A percentile compares a stretch with the other conserved stretches of the same genome.
Conservation (phyloP, 2,888 invertebrate species). For the Allygus modestus region DNA sequence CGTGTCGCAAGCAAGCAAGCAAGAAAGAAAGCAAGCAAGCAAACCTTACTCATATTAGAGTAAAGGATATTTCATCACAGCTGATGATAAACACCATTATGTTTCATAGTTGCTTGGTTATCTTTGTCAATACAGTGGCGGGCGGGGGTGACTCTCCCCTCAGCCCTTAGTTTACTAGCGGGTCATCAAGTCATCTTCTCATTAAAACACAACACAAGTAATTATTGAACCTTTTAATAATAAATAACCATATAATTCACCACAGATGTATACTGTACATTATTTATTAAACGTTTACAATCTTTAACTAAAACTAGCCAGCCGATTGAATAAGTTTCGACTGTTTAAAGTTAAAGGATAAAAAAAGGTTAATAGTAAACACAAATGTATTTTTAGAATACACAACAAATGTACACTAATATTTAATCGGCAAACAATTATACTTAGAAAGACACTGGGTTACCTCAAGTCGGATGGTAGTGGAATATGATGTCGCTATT, state of each 20-base stretch:
- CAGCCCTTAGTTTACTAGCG: too few species aligned
- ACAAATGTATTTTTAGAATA: neutral
- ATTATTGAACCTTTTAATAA: slow-evolving; percentile 2
- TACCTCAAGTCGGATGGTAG: neutral
- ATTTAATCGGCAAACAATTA: neutral
- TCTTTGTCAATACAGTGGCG: too few species aligned
- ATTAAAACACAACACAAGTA: neutral
- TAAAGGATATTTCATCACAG: too few species aligned
- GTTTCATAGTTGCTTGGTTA: too few species aligned
- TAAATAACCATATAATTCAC: slow-evolving; percentile 7
- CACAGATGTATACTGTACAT: neutral
- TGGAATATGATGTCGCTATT: neutral
- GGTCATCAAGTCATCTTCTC: too few species aligned
- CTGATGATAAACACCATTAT: too few species aligned
- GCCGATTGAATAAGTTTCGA: neutral
- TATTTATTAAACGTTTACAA: neutral
- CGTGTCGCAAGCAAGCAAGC: too few species aligned
- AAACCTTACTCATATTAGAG: too few species aligned
- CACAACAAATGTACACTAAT: neutral
- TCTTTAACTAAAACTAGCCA: neutral
- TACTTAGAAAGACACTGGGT: slow-evolving; percentile 5
- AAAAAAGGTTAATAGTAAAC: neutral
- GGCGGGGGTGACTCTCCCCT: too few species aligned
- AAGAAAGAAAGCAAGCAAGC: too few species aligned
- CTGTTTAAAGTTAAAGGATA: neutral